Conservation (phyloP, 92 coral and sea anemone species). For the Siderastrea radians region DNA sequence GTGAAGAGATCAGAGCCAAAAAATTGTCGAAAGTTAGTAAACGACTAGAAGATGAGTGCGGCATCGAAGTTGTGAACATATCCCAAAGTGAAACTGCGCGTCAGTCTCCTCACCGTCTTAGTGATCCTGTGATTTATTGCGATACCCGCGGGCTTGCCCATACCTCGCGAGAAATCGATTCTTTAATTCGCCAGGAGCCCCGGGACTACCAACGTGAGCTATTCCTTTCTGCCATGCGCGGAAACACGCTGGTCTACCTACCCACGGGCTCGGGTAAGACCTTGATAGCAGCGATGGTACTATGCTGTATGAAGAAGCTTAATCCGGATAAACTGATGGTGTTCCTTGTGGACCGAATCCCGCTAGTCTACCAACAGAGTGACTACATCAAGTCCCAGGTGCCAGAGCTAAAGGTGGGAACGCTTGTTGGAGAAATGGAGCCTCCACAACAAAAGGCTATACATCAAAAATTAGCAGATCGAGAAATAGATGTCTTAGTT, state of each 20-base stretch:
- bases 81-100: background rate
- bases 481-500: slow-evolving; percentile 81
- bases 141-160: slow-evolving; percentile 69
- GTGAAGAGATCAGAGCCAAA: slow-evolving; percentile 49
- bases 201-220: slow-evolving; percentile 91
- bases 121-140: slow-evolving; percentile 76
- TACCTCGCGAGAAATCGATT: slow-evolving; percentile 47
- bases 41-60: slow-evolving; percentile 40
- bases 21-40: slow-evolving; percentile 58
- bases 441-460: slow-evolving; percentile 37
- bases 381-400: slow-evolving; percentile 79
- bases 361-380: slow-evolving; percentile 91
- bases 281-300: slow-evolving; percentile 91
- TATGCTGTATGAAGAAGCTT: slow-evolving; percentile 93
- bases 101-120: background rate
- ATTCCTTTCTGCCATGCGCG: slow-evolving; percentile 77
- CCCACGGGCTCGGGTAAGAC: slow-evolving; percentile 99
- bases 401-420: slow-evolving; percentile 64
- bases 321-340: slow-evolving; percentile 90
- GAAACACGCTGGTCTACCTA: slow-evolving; percentile 88
- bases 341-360: slow-evolving; percentile 87
- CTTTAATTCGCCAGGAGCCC: slow-evolving; percentile 74
- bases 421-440: slow-evolving; percentile 77
- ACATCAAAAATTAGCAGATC: slow-evolving; percentile 62
- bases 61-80: slow-evolving; percentile 71